Base-by-base conservation (phyloP, 2,113 vertebrate species). In the Cyphomyrus plagiostoma region DNA sequence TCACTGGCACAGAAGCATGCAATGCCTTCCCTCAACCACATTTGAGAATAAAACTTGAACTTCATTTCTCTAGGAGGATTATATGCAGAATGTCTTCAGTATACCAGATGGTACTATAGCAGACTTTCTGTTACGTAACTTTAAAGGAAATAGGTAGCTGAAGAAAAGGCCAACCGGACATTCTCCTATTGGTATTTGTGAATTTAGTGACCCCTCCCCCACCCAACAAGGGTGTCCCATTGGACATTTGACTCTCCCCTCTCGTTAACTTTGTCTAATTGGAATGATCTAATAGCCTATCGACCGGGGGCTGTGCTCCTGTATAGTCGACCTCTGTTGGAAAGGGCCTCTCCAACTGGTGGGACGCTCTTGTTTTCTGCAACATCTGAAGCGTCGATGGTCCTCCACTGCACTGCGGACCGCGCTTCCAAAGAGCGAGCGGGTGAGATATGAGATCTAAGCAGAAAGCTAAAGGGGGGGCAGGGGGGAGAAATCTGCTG, bases 131-230 rank as follows among this genome's bases (percentile, higher is more conserved):
- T 48, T 84, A 4, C 1, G 1, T n/a, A 45, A 84, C 30, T 8
- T 77, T 80, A 48, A 84, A 84, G 21, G n/a, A 11, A 82, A 42
- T 39, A 42, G 77, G 35, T 82, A 19, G 42, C 8, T 10, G 1
- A 84, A 48, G 45, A 84, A 84, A 83, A 45, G 85, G 88, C 48
- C 11, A 82, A 53, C 17, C 4, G n/a, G n/a, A 19, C 88, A 89
- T 87, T 85, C 91, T 90, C 92, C 94, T 93, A 95, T 96, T 94
- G 93, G 92, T 93, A 95, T 95, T 92, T 94, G 93, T 91, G 89
- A 89, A 88, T 91, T 92, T 90, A 86, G 17, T 80, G 89, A 91
- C 91, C 92, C 90, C 58, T 17, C n/a, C 58, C 70, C 15, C 53
- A 56, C 56, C 56, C 56, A 84, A 91, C 90, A 23, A 48, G 11